Evolutionary conservation across 2,888 invertebrate genomes (phyloP), one percentile per base, ranked within the genome.

Genomic region (Argyra leucocephala): DNA sequence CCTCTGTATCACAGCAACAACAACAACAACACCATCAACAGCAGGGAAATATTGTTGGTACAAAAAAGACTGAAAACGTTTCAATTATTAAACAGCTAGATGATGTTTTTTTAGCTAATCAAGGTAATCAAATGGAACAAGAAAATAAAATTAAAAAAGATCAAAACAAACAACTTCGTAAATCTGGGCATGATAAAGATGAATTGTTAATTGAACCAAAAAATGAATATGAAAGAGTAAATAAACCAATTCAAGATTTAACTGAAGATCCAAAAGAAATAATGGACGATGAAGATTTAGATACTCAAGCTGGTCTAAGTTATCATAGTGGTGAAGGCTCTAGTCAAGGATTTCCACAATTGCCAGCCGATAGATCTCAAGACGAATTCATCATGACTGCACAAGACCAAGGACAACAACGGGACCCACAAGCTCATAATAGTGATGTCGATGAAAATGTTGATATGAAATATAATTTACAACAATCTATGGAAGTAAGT

Each of bases 351-450:
- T 89, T 90, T 83, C 87, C 87, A 76, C 82, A 85, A 83, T 92
- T 92, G 92, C 91, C 91, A 81, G 88, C 90, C 83, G 87, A 88
- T 80, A 83, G 86, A 82, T 85, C 88, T 86, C 90, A 90, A 82
- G 92, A 92, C 76, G 91, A 92, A 84, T 87, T 90, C 76, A 87
- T 87, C 78, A 86, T 91, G 84, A 88, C 89, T 79, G 89, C 90
- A 78, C 90, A 89, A 83, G 91, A 90, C 84, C 84, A 82, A 82
- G 79, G 79, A 74, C 80, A 80, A 74, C 90, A 90, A 81, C 86
- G 91, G 82, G 92, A 92, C 83, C 89, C 90, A 80, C 91, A 92
- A 92, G 92, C n/a, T 48, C 48, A 48, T 5, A 48, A 48, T 18
- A 15, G n/a, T 48, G 48, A 48, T 37, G 31, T 21, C 22, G 48